Conservation (phyloP, 2,113 vertebrate genomes). For the Passer montanus region DNA sequence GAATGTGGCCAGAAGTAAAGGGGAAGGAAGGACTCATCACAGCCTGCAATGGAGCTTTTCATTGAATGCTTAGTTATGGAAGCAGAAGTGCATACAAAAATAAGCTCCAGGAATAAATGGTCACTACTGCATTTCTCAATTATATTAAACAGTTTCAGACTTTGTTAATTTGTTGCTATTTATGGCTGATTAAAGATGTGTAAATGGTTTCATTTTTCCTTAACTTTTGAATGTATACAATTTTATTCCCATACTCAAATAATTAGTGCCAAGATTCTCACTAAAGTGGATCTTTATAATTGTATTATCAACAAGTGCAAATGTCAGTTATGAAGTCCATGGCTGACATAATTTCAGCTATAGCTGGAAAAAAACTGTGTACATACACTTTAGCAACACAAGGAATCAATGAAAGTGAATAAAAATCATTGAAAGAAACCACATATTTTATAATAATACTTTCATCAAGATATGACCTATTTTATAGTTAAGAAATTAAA, state of each 20-base stretch:
- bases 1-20: background rate
- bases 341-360: background rate
- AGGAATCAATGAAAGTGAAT: background rate
- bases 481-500: background rate
- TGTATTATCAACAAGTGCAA: slow-evolving; percentile 3
- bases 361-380: background rate
- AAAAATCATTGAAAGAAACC: background rate
- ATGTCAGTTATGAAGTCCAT: background rate
- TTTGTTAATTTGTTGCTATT: background rate
- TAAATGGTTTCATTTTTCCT: slow-evolving; percentile 37
- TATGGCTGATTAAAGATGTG: background rate
- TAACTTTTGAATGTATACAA: slow-evolving; percentile 40
- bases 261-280: slow-evolving; percentile 48
- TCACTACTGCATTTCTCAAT: background rate
- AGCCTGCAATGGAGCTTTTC: background rate
- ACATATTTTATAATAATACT: background rate
- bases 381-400: background rate
- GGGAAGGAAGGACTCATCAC: background rate
- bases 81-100: background rate
- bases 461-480: background rate
- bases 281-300: slow-evolving; percentile 7
- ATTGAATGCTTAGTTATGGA: background rate
- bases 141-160: background rate
- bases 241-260: slow-evolving; percentile 62
- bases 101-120: background rate